These are phyloP conservation scores for Bacillus rossius DNA, from an alignment of 1,140 invertebrate species.

Conservation along the genomic window DNA sequence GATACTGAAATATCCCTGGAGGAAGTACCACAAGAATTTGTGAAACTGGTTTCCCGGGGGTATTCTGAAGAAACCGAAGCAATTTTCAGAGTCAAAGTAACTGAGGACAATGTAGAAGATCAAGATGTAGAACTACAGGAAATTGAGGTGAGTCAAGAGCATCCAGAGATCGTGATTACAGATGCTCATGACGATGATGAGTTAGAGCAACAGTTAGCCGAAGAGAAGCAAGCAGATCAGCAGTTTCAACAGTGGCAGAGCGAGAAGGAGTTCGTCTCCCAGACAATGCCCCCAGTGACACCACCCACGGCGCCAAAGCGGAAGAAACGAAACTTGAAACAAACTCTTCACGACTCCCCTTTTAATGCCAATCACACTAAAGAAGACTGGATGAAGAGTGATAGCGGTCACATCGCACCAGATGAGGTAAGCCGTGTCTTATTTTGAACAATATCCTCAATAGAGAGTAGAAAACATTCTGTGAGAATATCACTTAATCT, in stretches of 20 bases:
- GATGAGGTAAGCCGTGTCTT: conserved; percentile 17
- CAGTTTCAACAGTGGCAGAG: background rate
- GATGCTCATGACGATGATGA: no score
- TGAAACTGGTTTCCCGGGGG: conserved; percentile 16
- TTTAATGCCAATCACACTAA: conserved; percentile 17
- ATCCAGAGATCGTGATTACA: no score
- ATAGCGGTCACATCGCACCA: conserved; percentile 14
- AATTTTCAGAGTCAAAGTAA: conserved; percentile 42
- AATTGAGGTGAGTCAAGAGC: background rate
- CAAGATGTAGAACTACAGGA: background rate
- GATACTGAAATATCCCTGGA: background rate
- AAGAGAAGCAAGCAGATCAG: background rate
- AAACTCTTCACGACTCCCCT: conserved; percentile 27
- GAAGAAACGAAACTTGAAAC: conserved; percentile 35
- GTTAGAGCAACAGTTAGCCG: background rate
- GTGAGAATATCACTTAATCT: no score
- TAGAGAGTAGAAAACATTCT: no score
- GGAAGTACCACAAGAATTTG: background rate
- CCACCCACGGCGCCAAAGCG: conserved; percentile 36
- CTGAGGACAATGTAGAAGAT: conserved; percentile 33
- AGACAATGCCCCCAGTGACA: no score
- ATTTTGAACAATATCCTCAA: no score
- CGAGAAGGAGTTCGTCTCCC: background rate
- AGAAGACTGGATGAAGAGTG: conserved; percentile 20
- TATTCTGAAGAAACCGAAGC: conserved; percentile 43